Conservation (phyloP, 2,888 invertebrate genomes). For the Monochamus alternatus region DNA sequence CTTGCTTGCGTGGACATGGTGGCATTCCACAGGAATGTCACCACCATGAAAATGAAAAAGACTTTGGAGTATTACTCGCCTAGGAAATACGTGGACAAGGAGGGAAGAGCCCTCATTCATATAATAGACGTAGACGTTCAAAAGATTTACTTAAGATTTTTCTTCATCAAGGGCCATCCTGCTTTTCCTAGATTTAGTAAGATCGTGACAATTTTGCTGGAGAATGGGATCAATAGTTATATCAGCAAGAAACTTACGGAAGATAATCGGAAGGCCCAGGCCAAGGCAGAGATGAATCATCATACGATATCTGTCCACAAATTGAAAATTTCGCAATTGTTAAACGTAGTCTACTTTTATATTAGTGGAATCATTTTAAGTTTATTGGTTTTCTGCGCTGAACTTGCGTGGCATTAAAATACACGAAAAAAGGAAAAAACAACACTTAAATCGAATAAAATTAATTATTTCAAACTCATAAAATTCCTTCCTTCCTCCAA, state of each 20-base stretch:
- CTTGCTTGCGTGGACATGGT: neutral
- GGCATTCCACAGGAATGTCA: constrained; percentile 1
- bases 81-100: constrained; percentile 6
- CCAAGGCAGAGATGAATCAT: neutral
- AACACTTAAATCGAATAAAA: too few species aligned
- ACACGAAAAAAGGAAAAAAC: too few species aligned
- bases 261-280: neutral
- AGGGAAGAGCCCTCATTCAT: constrained; percentile 2
- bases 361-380: neutral
- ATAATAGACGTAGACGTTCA: neutral
- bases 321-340: neutral
- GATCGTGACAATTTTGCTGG: neutral
- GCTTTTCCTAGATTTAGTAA: neutral
- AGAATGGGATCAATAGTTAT: neutral
- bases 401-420: neutral
- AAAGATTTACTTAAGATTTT: neutral
- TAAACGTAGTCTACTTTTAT: neutral
- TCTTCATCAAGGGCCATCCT: constrained; percentile 11
- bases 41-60: neutral
- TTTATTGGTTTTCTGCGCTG: neutral
- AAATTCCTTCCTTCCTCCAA: too few species aligned
- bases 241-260: neutral
- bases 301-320: neutral
- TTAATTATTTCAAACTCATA: too few species aligned
- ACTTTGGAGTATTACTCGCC: constrained; percentile 2